Conservation (phyloP, 2,113 vertebrate genomes). For the Callopanchax toddi region DNA sequence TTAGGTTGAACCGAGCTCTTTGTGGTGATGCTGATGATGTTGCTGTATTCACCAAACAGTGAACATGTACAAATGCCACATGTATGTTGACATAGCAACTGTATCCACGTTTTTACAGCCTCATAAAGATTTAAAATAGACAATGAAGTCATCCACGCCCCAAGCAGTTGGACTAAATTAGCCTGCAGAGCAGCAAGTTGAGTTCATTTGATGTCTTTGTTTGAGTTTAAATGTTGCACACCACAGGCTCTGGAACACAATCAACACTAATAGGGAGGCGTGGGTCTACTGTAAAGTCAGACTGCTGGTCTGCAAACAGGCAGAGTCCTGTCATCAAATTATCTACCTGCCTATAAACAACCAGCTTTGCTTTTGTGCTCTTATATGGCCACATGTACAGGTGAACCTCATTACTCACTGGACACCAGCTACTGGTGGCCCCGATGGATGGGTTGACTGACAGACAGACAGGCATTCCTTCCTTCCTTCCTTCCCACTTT, state of each 20-base stretch:
- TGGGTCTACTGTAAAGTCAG: not conserved
- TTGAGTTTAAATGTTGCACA: conserved; percentile 27
- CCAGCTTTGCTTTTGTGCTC: too few species aligned
- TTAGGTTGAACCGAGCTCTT: too few species aligned
- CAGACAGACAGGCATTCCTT: too few species aligned
- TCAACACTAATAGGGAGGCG: not conserved
- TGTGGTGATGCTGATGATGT: not conserved
- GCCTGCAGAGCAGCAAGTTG: conserved; percentile 47
- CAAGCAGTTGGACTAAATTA: conserved; percentile 20
- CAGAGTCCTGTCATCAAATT: too few species aligned
- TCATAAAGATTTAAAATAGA: conserved; percentile 53
- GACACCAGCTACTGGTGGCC: too few species aligned
- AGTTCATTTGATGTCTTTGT: conserved; percentile 51
- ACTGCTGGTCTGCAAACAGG: too few species aligned
- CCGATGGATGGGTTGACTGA: too few species aligned
- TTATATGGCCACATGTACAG: not conserved
- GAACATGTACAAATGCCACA: conserved; percentile 1
- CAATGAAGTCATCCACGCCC: conserved; percentile 58
- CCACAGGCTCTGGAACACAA: not conserved
- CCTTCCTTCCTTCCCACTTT: too few species aligned
- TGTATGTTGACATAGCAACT: conserved; percentile 59
- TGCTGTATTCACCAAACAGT: not conserved
- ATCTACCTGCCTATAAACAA: too few species aligned
- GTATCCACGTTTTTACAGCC: conserved; percentile 58
- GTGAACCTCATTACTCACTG: too few species aligned